Percentiles rank a stretch among this genome's conserved stretches.
phyloP scores from a whole-genome alignment of 2,888 invertebrate species.

The Metellina segmentata region DNA sequence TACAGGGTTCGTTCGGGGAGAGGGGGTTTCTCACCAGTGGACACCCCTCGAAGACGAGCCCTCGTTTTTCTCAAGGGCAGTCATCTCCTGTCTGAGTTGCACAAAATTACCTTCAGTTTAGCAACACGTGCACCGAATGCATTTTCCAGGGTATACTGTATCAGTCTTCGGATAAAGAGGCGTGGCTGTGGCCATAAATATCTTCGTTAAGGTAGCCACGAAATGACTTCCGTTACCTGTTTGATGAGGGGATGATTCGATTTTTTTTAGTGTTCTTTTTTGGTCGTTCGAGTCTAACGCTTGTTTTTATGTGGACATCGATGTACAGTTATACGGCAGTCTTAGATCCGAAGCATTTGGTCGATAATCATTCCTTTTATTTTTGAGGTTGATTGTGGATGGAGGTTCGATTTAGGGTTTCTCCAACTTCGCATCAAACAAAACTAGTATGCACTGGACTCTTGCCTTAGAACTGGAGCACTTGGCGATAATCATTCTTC shows the following conservation, averaged over 20 bases:
- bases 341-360: background rate
- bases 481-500: too few species aligned
- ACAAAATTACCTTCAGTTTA: background rate
- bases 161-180: background rate
- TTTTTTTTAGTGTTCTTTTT: background rate
- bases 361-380: background rate
- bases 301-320: background rate
- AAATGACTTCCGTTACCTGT: conserved; percentile 27
- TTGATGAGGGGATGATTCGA: background rate
- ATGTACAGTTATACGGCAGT: background rate
- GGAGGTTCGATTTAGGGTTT: too few species aligned
- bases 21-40: background rate
- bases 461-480: too few species aligned
- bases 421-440: too few species aligned
- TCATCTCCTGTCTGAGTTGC: background rate
- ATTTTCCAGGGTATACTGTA: background rate
- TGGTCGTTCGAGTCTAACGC: background rate
- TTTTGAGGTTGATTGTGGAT: background rate
- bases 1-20: background rate
- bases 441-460: too few species aligned
- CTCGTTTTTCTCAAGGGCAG: background rate
- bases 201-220: conserved; percentile 21
- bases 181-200: background rate
- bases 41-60: background rate
- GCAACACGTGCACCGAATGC: background rate